Base-by-base conservation (phyloP, 2,888 invertebrate species). In the Labia minor region DNA sequence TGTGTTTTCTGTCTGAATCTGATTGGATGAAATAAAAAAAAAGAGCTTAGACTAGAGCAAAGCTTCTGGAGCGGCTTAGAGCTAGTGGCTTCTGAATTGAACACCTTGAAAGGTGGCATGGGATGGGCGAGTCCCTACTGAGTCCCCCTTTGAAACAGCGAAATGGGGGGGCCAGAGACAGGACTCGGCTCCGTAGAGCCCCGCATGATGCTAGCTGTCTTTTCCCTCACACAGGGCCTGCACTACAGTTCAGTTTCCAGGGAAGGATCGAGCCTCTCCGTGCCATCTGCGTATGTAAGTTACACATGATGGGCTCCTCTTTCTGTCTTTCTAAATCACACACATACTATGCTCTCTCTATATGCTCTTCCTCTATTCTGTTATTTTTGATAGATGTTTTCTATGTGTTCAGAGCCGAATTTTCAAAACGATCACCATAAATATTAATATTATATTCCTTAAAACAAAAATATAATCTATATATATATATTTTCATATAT, bases 241-340 rank as follows among this genome's bases (percentile, higher is more conserved):
- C 83, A 84, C 81, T 82, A 82, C 82, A 82, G 83, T 78, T 73
- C 74, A 67, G 74, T 74, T 83, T 85, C 77, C 81, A 84, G 75
- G 84, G 85, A 81, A 81, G 89, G 89, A 84, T 89, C 89, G 81
- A 89, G 88, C 82, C 85, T 89, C 79, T 89, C 89, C 81, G 89
- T 89, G 83, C 89, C 89, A 80, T 86, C 88, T 76, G 81, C 87
- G 77, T 88, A 81, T 79, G 81, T 81, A 81, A 81, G 81, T 81
- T 16, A 49, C 49, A 49, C 49, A 49, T 49, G 49, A 49, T 49
- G 49, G 49, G 49, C 49, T 49, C 49, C 49, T 49, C 62, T 61
- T 66, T 49, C 63, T 70, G 61, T 20, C 66, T 61, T 62, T 68
- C 21, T 26, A 21, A 21, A 64, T 26, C 16, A 64, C 64, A 64